These are phyloP conservation scores for Resseliella maxima DNA, from an alignment of 2,888 invertebrate species.

Conservation along the genomic window DNA sequence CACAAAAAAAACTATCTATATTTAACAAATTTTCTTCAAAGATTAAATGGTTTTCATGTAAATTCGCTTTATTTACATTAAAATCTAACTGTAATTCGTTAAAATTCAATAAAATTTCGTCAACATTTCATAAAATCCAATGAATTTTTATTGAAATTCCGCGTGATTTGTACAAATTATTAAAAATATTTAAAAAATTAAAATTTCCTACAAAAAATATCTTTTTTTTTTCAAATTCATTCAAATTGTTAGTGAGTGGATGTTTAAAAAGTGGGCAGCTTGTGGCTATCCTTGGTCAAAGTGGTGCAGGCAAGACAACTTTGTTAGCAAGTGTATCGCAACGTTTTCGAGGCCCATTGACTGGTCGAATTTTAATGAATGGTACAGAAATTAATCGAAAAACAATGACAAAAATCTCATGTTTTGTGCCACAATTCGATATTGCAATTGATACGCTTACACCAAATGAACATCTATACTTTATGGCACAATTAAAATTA, in stretches of 20 bases:
- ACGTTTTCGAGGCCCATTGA: slow-evolving; percentile 75
- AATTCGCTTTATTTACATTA: too few relatives aligned
- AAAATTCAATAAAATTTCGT: too few relatives aligned
- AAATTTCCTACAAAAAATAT: too few relatives aligned
- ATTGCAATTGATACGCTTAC: slow-evolving; percentile 82
- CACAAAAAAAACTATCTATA: not conserved
- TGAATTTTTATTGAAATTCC: not conserved
- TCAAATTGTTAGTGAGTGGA: slow-evolving; percentile 67
- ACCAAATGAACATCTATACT: slow-evolving; percentile 84
- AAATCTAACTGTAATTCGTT: too few relatives aligned
- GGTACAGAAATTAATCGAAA: slow-evolving; percentile 74
- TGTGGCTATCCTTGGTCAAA: slow-evolving; percentile 80
- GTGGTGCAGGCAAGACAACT: slow-evolving; percentile 83
- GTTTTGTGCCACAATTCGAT: slow-evolving; percentile 89
- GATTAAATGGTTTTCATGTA: too few relatives aligned
- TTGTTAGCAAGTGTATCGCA: slow-evolving; percentile 79
- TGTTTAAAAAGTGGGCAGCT: slow-evolving; percentile 76
- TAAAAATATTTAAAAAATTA: too few relatives aligned
- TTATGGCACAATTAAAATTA: slow-evolving; percentile 85
- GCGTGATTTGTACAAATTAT: too few relatives aligned
- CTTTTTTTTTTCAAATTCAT: not conserved
- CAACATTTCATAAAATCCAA: too few relatives aligned
- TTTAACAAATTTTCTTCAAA: too few relatives aligned
- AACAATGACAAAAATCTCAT: slow-evolving; percentile 80
- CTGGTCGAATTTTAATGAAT: slow-evolving; percentile 79